Percentiles rank a stretch among this genome's conserved stretches.
Conservation (phyloP, 2,888 invertebrate species). For the Ophion ventricosus region DNA sequence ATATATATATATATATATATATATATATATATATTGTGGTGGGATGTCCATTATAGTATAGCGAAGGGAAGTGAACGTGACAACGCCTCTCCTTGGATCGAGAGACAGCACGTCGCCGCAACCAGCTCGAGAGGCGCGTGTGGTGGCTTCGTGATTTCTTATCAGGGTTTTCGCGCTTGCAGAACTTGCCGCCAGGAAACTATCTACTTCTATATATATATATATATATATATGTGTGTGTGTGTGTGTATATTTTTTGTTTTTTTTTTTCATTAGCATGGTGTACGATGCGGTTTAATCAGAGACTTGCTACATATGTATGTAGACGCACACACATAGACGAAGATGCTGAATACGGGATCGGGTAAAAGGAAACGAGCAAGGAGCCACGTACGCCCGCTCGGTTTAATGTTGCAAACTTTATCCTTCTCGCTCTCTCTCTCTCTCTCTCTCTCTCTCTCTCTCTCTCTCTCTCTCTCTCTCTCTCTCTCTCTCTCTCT, state of each 20-base stretch:
- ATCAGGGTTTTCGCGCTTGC: constrained; percentile 47
- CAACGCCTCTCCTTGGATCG: constrained; percentile 16
- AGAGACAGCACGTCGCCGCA: constrained; percentile 70
- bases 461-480: background rate
- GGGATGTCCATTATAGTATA: constrained; percentile 7
- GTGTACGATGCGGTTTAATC: constrained; percentile 34
- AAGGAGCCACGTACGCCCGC: constrained; percentile 21
- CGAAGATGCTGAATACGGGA: constrained; percentile 23
- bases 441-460: background rate
- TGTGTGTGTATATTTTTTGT: background rate
- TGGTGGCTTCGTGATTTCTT: constrained; percentile 49
- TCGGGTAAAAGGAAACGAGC: constrained; percentile 36
- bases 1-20: too few relatives aligned
- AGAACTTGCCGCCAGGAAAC: background rate
- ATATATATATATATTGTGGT: background rate
- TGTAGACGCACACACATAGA: background rate
- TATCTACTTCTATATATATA: background rate
- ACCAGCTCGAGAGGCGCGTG: constrained; percentile 31
- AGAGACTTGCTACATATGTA: background rate
- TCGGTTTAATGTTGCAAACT: constrained; percentile 33
- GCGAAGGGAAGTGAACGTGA: constrained; percentile 24
- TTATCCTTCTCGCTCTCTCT: constrained; percentile 7
- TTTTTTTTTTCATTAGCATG: background rate
- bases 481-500: background rate
- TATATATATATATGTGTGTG: background rate